Conservation (phyloP, 2,797 vertebrate species). For the Micromesistius poutassou region DNA sequence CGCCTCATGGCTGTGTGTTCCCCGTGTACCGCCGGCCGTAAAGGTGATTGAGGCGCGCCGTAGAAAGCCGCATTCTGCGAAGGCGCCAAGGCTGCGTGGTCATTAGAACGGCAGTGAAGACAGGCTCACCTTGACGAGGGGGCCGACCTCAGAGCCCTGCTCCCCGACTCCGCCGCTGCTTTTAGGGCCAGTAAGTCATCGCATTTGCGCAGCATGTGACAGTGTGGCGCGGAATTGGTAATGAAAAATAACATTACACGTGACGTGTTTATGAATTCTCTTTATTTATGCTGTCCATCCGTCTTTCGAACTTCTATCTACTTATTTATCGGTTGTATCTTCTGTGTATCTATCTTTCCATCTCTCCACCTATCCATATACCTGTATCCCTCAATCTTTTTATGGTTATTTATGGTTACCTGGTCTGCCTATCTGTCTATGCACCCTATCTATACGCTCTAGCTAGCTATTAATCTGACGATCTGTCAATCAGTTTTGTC, state of each 20-base stretch:
- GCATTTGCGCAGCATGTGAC: not conserved
- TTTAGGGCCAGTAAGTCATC: not conserved
- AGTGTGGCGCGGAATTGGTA: not conserved
- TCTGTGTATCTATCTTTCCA: not conserved
- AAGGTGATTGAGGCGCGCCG: conserved; percentile 50
- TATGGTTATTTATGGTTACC: too few species aligned
- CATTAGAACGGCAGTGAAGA: conserved; percentile 55
- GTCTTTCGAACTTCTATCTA: not conserved
- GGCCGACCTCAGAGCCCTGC: not conserved
- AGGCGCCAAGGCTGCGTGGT: conserved; percentile 54
- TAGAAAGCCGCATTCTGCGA: conserved; percentile 38
- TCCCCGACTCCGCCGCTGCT: not conserved
- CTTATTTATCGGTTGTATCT: not conserved
- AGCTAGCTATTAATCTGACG: not conserved
- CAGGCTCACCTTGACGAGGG: conserved; percentile 51
- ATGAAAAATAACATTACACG: not conserved
- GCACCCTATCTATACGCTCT: too few species aligned
- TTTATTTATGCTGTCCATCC: not conserved
- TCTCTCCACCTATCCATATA: not conserved
- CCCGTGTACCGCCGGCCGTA: conserved; percentile 46
- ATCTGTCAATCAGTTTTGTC: not conserved
- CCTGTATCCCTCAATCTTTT: not conserved
- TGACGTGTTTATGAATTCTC: not conserved
- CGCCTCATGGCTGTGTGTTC: conserved; percentile 52
- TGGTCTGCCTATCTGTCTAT: too few species aligned